Evolutionary conservation across 1,140 invertebrate species (phyloP).

Genomic region (Lucilia cuprina): DNA sequence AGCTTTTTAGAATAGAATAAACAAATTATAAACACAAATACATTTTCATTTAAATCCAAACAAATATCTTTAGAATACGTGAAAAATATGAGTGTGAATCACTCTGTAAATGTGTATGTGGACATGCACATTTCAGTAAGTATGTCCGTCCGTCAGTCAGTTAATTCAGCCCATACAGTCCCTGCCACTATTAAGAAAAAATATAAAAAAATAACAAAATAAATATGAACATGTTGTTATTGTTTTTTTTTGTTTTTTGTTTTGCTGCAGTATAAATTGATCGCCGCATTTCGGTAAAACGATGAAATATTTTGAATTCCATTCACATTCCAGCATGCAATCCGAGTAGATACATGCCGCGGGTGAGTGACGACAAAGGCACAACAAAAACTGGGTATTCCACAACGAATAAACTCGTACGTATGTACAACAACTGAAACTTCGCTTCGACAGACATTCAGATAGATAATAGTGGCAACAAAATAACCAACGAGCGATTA

Average conservation of each 20-base stretch:
- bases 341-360: conserved; percentile 44
- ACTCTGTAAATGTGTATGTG: not conserved
- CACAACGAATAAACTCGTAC: not conserved
- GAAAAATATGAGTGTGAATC: not conserved
- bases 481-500: not conserved
- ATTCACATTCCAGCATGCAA: conserved; percentile 63
- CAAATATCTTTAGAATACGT: not conserved
- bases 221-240: conserved; percentile 23
- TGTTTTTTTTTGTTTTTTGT: not conserved
- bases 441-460: not conserved
- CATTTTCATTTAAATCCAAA: not conserved
- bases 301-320: conserved; percentile 61
- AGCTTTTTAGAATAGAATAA: not conserved
- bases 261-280: conserved; percentile 23
- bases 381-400: conserved; percentile 19
- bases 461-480: not conserved
- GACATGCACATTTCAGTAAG: not conserved
- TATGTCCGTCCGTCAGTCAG: not conserved
- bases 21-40: not conserved
- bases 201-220: not conserved
- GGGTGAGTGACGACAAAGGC: conserved; percentile 11
- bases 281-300: conserved; percentile 38
- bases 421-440: not conserved
- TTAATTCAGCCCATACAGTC: not conserved
- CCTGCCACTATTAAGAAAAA: not conserved